These are phyloP conservation scores for Bubo blakistoni DNA, from an alignment of 2,113 vertebrate species.

Conservation along the genomic window DNA sequence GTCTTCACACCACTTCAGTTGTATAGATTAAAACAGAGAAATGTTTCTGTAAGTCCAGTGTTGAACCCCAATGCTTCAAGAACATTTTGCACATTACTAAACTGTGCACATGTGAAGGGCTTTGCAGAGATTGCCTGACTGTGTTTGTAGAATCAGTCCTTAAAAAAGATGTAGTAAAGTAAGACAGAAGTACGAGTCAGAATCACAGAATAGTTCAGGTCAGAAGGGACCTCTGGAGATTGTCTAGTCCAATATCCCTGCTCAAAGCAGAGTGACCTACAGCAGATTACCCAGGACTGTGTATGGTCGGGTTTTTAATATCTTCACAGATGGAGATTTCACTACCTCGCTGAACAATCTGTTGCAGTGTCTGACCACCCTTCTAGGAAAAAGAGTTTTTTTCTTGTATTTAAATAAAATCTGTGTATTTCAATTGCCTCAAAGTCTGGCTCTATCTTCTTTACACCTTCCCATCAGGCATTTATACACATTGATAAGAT, in stretches of 20 bases:
- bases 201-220: neutral
- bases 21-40: neutral
- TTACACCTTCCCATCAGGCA: neutral
- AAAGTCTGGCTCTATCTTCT: neutral
- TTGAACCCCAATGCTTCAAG: neutral
- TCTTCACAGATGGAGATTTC: neutral
- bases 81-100: neutral
- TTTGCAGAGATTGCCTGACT: neutral
- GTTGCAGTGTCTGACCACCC: neutral
- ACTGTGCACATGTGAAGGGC: neutral
- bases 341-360: neutral
- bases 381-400: rapidly evolving
- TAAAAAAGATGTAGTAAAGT: neutral
- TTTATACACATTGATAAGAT: neutral
- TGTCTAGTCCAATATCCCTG: neutral
- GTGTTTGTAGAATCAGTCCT: neutral
- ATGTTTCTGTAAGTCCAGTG: neutral
- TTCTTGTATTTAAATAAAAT: neutral
- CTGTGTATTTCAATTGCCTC: neutral
- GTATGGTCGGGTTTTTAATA: neutral
- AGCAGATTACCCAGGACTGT: neutral
- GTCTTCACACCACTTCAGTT: neutral
- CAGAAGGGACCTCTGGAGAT: neutral
- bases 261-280: neutral
- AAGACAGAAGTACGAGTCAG: neutral